Evolutionary conservation across 2,888 invertebrate genomes (phyloP), one percentile per base, ranked within the genome.

Genomic region (Abrostola tripartita): DNA sequence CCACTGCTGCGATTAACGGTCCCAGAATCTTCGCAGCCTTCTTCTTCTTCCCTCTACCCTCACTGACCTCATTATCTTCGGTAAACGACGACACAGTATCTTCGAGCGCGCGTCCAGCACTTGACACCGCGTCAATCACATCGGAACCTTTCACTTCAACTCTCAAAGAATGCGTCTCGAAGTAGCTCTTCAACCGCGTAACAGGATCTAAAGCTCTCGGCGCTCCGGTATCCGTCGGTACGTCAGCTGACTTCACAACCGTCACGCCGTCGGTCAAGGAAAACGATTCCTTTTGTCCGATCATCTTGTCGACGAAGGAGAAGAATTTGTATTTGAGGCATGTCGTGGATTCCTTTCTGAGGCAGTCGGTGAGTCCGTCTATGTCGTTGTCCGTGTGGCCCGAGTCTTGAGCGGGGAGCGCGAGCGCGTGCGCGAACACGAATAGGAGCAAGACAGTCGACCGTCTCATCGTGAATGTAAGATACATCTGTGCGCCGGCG

Each of bases 291-390:
- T 97, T 97, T 79, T 97, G 96, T 54, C 96, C 96, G 66, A 98
- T 95, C 95, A 97, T 97, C 91, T 98, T 98, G 94, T 98, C 98
- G 78, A 98, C 97, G 91, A 97, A 97, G 35, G 97, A 96, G 95
- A 98, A 97, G 86, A 98, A 96, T 88, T 98, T 98, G 95, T 97
- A 97, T 90, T 98, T 98, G 83, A 98, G 96, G 89, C 98, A 98
- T 90, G 97, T 96, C 78, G 97, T 96, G 37, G 98, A 97, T 86
- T 98, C 98, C 90, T 98, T 98, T 83, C 96, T 96, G 72, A 97
- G 92, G 87, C 98, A 98, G 84, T 98, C 98, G 86, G 96, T 96
- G 83, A 96, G 95, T 83, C 97, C 96, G 94, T 98, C 96, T 68
- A 97, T 95, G 82, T 98, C 98, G 86, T 97, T 97, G 82, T 97